phyloP scores from a whole-genome alignment of 2,888 invertebrate genomes.

The Nomada fucata region DNA sequence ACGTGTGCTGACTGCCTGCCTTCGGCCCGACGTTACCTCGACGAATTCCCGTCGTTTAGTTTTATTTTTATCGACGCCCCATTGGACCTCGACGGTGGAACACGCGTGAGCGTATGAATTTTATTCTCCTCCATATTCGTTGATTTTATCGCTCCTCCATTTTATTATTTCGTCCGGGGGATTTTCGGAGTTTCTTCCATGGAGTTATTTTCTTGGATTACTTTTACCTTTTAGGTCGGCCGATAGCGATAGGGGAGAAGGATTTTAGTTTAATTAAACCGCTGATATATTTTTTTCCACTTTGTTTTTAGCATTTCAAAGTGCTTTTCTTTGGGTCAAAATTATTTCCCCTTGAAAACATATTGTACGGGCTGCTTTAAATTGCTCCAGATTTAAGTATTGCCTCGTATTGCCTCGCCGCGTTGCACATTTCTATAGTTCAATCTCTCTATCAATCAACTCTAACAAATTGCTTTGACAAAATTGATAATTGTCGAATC shows the following conservation, averaged over 20 bases:
- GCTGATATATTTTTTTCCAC: not conserved
- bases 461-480: too few relatives aligned
- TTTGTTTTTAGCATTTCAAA: not conserved
- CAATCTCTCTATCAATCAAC: too few relatives aligned
- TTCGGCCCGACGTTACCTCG: not conserved
- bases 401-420: too few relatives aligned
- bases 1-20: not conserved
- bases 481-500: too few relatives aligned
- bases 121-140: not conserved
- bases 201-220: not conserved
- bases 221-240: not conserved
- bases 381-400: too few relatives aligned
- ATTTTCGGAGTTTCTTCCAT: not conserved
- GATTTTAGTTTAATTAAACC: not conserved
- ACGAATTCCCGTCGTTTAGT: slow-evolving; percentile 4
- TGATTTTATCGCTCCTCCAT: not conserved
- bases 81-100: not conserved
- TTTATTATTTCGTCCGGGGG: not conserved
- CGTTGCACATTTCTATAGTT: too few relatives aligned
- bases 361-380: too few relatives aligned
- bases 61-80: slow-evolving; percentile 5
- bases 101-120: not conserved
- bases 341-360: too few relatives aligned
- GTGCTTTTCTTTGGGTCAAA: too few relatives aligned
- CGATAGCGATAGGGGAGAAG: too few relatives aligned